Conservation (phyloP, 2,113 vertebrate genomes). For the Nothocercus nigrocapillus region DNA sequence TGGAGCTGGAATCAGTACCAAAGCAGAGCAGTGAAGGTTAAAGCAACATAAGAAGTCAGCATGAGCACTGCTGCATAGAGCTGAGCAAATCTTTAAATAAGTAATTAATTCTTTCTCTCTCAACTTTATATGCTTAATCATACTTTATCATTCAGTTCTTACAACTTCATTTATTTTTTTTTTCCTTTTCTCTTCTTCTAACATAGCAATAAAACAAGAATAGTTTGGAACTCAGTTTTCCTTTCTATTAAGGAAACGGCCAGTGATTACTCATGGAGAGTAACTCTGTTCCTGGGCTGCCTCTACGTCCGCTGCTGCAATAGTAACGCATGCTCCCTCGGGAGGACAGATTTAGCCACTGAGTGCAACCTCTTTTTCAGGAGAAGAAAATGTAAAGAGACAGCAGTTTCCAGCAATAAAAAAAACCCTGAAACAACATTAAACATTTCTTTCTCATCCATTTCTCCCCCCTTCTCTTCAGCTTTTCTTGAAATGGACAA, state of each 20-base stretch:
- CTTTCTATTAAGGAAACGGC: neutral
- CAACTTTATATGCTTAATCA: neutral
- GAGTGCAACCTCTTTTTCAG: neutral
- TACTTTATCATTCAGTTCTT: conserved; percentile 29
- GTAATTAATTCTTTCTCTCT: conserved; percentile 20
- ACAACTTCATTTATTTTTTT: conserved; percentile 12
- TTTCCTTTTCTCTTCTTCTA: neutral
- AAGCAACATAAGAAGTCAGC: neutral
- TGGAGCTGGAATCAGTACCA: neutral
- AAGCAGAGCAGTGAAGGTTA: neutral
- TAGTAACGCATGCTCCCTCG: conserved; percentile 36
- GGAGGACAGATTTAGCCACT: conserved; percentile 58
- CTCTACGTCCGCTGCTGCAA: conserved; percentile 35
- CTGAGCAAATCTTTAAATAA: conserved; percentile 31
- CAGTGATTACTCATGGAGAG: neutral
- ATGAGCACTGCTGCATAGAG: neutral
- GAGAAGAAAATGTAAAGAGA: conserved; percentile 68
- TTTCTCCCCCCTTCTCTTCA: conserved; percentile 1
- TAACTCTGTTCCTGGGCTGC: neutral
- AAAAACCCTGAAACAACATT: neutral
- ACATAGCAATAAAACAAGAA: neutral
- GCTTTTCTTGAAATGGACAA: conserved; percentile 36
- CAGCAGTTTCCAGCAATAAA: conserved; percentile 61
- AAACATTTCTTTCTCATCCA: neutral
- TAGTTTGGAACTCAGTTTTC: neutral